Conservation (phyloP, 2,113 vertebrate species). For the Pangasianodon gigas region DNA sequence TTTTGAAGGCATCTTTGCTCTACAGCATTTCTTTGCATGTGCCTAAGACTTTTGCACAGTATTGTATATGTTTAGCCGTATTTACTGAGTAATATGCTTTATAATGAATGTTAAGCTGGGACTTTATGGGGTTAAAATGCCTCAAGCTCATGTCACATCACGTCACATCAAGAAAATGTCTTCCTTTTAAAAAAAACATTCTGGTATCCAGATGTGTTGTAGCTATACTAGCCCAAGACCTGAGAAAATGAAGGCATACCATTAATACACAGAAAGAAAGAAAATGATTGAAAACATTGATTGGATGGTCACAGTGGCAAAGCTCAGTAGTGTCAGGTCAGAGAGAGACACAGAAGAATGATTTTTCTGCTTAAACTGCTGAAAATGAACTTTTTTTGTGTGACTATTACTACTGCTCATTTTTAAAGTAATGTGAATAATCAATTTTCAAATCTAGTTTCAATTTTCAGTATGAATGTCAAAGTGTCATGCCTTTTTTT, state of each 20-base stretch:
- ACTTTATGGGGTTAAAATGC: background rate
- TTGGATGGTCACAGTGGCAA: background rate
- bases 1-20: too few species aligned
- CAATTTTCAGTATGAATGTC: background rate
- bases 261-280: background rate
- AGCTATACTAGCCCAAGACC: background rate
- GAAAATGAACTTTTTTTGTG: background rate
- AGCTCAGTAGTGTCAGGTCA: background rate
- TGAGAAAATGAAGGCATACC: background rate
- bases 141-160: background rate
- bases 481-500: background rate
- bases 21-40: too few species aligned
- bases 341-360: background rate
- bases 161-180: background rate
- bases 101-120: background rate
- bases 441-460: background rate
- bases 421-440: constrained; percentile 3
- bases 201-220: too few species aligned
- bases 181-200: background rate
- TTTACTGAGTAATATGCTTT: background rate
- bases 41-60: too few species aligned
- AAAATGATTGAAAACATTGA: background rate
- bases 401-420: background rate
- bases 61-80: background rate
- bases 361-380: background rate